These are phyloP conservation scores for Crepidodera aurea DNA, from an alignment of 2,888 invertebrate species.

Conservation along the genomic window DNA sequence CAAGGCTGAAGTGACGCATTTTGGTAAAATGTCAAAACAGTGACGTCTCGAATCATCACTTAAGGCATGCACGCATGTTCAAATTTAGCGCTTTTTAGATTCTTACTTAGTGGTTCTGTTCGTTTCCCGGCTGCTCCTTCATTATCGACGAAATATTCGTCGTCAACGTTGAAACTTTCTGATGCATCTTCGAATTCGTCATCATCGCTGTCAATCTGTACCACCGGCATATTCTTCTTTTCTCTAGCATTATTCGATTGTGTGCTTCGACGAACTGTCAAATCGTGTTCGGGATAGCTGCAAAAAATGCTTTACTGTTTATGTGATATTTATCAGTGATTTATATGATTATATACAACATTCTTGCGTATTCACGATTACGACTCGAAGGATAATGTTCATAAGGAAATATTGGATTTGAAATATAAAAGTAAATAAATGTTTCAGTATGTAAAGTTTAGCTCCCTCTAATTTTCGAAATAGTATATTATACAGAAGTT, in stretches of 20 bases:
- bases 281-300: constrained; percentile 61
- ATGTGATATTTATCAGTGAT: background rate
- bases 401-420: too few relatives aligned
- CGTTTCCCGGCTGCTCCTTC: constrained; percentile 66
- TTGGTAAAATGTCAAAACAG: too few relatives aligned
- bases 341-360: background rate
- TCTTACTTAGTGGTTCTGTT: constrained; percentile 80
- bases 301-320: constrained; percentile 21
- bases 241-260: constrained; percentile 49
- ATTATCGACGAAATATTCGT: constrained; percentile 86
- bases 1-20: too few relatives aligned
- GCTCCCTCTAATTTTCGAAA: too few relatives aligned
- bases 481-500: too few relatives aligned
- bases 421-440: too few relatives aligned
- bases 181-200: constrained; percentile 89
- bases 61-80: too few relatives aligned
- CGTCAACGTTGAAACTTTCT: constrained; percentile 83
- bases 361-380: too few relatives aligned
- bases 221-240: constrained; percentile 59
- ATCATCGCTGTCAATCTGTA: constrained; percentile 77
- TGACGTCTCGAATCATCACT: too few relatives aligned
- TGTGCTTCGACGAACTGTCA: constrained; percentile 56
- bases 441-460: too few relatives aligned
- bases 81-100: too few relatives aligned
- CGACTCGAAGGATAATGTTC: too few relatives aligned